Conservation (phyloP, 2,797 vertebrate genomes). For the Sebastes elongatus region DNA sequence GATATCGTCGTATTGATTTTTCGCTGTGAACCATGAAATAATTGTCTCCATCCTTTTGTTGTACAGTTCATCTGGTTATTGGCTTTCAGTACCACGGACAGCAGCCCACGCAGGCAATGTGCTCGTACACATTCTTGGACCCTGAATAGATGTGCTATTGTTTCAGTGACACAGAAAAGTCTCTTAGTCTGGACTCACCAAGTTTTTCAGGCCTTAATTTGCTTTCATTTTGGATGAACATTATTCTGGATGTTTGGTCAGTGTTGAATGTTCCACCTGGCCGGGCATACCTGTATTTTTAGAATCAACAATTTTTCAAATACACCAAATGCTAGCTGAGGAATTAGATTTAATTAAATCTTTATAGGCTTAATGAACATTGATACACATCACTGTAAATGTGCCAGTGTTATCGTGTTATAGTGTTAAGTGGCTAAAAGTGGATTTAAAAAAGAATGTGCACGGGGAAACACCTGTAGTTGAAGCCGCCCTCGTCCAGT, state of each 20-base stretch:
- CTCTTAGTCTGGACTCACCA: not conserved
- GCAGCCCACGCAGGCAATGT: slow-evolving; percentile 34
- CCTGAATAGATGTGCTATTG: not conserved
- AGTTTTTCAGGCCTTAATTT: not conserved
- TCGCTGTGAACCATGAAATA: not conserved
- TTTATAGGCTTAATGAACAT: too few relatives aligned
- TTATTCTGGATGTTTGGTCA: not conserved
- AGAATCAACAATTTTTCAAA: not conserved
- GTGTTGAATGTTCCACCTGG: not conserved
- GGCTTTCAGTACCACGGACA: slow-evolving; percentile 46
- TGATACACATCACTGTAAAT: too few relatives aligned
- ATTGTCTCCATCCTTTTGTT: slow-evolving; percentile 14
- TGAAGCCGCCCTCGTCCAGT: too few relatives aligned
- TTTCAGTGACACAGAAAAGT: not conserved
- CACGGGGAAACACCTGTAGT: too few relatives aligned
- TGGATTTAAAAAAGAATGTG: too few relatives aligned
- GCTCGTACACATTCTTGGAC: slow-evolving; percentile 3
- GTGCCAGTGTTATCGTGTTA: too few relatives aligned
- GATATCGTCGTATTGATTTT: slow-evolving; percentile 10
- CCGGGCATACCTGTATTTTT: not conserved
- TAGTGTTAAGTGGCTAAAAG: too few relatives aligned
- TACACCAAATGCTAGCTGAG: not conserved
- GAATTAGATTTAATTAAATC: accelerated
- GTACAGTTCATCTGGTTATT: slow-evolving; percentile 29
- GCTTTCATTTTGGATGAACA: not conserved